phyloP scores from a whole-genome alignment of 2,797 vertebrate genomes.

The Macrochelys suwanniensis region DNA sequence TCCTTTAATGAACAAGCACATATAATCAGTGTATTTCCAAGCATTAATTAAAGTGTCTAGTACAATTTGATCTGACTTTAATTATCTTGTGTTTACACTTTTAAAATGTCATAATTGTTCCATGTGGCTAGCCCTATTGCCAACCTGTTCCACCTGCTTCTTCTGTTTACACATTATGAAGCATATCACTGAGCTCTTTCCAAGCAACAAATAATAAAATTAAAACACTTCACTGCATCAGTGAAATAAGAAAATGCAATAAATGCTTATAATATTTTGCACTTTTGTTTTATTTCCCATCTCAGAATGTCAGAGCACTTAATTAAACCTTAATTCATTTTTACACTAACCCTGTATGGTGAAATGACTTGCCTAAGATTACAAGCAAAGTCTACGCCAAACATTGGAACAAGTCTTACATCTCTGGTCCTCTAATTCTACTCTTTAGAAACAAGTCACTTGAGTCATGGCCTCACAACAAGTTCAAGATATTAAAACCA shows the following conservation, averaged over 20 bases:
- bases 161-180: not conserved
- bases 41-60: not conserved
- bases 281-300: not conserved
- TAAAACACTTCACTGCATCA: not conserved
- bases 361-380: not conserved
- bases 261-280: not conserved
- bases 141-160: not conserved
- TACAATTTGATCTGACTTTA: constrained; percentile 9
- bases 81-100: not conserved
- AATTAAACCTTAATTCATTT: not conserved
- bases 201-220: not conserved
- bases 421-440: not conserved
- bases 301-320: not conserved
- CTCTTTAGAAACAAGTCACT: not conserved
- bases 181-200: not conserved
- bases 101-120: not conserved
- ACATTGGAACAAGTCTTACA: not conserved
- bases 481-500: not conserved
- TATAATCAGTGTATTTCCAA: not conserved
- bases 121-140: not conserved
- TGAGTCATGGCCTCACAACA: not conserved
- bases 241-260: not conserved
- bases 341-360: not conserved
- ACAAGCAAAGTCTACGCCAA: not conserved
- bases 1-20: not conserved